Conservation (phyloP, 2,888 invertebrate genomes). For the Cantharis rustica region DNA sequence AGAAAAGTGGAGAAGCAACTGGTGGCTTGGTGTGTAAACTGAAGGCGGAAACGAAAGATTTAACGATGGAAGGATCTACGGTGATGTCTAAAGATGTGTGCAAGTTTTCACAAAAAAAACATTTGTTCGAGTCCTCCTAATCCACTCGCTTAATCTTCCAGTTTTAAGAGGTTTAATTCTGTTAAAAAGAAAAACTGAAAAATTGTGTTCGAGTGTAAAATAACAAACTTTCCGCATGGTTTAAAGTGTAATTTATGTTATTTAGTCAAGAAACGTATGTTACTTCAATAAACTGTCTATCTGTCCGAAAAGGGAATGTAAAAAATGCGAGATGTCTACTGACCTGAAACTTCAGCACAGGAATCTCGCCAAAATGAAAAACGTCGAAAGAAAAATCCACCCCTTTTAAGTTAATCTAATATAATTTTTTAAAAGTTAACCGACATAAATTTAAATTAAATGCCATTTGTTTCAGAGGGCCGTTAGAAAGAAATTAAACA, state of each 20-base stretch:
- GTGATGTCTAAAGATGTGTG: background rate
- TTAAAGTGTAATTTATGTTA: background rate
- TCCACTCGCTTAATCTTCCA: background rate
- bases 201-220: background rate
- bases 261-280: background rate
- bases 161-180: background rate
- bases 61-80: background rate
- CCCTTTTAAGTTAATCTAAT: background rate
- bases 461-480: background rate
- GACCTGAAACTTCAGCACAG: background rate
- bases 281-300: background rate
- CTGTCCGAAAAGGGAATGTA: background rate
- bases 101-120: background rate
- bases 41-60: background rate
- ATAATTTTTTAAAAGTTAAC: background rate
- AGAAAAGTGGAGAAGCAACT: slow-evolving; percentile 18
- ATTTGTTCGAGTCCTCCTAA: background rate
- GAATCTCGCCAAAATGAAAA: background rate
- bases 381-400: background rate
- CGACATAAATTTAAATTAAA: background rate
- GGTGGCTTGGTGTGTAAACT: background rate
- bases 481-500: background rate
- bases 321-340: background rate
- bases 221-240: background rate
- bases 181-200: background rate